Base-by-base conservation (phyloP, 92 coral and sea anemone genomes). In the Porites divaricata region DNA sequence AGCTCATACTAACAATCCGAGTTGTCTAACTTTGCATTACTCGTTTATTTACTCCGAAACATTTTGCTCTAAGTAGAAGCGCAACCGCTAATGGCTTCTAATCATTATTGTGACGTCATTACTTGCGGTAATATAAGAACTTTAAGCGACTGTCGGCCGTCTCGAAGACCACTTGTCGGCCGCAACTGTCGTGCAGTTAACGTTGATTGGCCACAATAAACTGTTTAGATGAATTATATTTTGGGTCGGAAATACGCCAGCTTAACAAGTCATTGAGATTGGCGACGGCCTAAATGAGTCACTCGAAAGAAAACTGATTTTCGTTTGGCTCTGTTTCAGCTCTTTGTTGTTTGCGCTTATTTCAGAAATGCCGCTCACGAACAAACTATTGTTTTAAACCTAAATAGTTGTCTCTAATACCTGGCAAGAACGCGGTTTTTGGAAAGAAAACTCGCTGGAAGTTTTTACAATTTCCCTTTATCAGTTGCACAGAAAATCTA, bases 81-180 rank as follows among this genome's bases (percentile, higher is more conserved):
- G 69, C 75, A 23, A 59, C 35, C 4, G 51, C 35, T 80, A 80
- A n/a, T 68, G 69, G 48, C 20, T 49, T 67, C 57, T 69, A 26
- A 54, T 56, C 23, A 21, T 35, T 35, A 57, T 80, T 68, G 59
- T 80, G 12, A 56, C 85, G 67, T 17, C 67, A 70, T 9, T 6
- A 69, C 69, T 68, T 9, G 76, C 76, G 76, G 85, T 20, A 80
- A 69, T 70, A 24, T 56, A 21, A 49, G 50, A 64, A 51, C 67
- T 73, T 14, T n/a, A 0, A 54, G 1, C 10, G 24, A 24, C 9
- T 41, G 75, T 57, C 85, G 63, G 82, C 72, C 59, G 58, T 59
- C 21, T n/a, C 0, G 16, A 67, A 23, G 59, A 75, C 57, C 9
- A 59, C 62, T 26, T 45, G 51, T 35, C 22, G 19, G 45, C 22